These are phyloP conservation scores for Tyria jacobaeae DNA, from an alignment of 2,888 invertebrate species.

Conservation along the genomic window DNA sequence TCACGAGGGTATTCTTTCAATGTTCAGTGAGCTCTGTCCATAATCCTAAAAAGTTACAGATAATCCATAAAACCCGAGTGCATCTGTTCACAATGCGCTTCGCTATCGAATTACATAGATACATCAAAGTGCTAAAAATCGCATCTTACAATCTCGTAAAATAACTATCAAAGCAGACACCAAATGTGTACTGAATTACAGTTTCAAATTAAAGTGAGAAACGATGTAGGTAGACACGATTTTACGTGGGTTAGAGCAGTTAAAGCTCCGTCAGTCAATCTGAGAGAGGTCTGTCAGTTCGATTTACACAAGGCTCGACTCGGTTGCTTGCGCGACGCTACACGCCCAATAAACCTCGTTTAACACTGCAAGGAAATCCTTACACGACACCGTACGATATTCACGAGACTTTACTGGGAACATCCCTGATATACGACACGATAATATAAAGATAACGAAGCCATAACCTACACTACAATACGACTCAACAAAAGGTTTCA, in stretches of 20 bases:
- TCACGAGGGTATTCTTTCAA: slow-evolving; percentile 19
- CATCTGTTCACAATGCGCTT: slow-evolving; percentile 50
- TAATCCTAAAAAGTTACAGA: slow-evolving; percentile 50
- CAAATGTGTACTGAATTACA: slow-evolving; percentile 19
- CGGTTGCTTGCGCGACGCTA: slow-evolving; percentile 61
- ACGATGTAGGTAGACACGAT: slow-evolving; percentile 42
- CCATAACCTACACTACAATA: slow-evolving; percentile 50
- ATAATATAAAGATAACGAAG: slow-evolving; percentile 46
- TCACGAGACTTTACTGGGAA: slow-evolving; percentile 49
- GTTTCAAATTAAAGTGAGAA: slow-evolving; percentile 37
- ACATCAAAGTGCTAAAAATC: slow-evolving; percentile 3
- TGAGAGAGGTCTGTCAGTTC: slow-evolving; percentile 77
- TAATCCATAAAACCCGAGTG: slow-evolving; percentile 45
- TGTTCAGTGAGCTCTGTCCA: slow-evolving; percentile 33
- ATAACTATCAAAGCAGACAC: slow-evolving; percentile 9
- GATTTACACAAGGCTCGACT: slow-evolving; percentile 68
- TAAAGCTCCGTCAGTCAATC: slow-evolving; percentile 77
- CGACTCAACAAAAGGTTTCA: slow-evolving; percentile 45
- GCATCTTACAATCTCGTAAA: background rate
- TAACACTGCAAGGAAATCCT: slow-evolving; percentile 68
- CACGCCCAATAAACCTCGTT: slow-evolving; percentile 77
- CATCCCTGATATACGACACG: slow-evolving; percentile 37
- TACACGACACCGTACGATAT: slow-evolving; percentile 61
- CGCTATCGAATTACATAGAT: slow-evolving; percentile 26
- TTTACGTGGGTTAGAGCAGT: slow-evolving; percentile 65